Percentiles rank a stretch among this genome's conserved stretches.
phyloP scores from a whole-genome alignment of 2,113 vertebrate species.

The Atherinomorus stipes region DNA sequence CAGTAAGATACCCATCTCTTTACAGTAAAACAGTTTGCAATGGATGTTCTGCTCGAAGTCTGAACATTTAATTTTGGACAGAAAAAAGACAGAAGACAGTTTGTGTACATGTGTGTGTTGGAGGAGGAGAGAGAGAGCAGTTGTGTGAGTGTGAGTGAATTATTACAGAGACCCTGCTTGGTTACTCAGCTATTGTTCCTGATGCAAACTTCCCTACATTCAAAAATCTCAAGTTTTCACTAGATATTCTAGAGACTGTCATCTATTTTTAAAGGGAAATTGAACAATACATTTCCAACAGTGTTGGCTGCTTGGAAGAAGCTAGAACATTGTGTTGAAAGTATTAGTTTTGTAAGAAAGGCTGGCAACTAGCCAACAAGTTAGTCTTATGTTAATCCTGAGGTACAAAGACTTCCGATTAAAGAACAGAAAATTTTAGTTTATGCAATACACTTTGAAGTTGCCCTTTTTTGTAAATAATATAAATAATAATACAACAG shows the following conservation, averaged over 20 bases:
- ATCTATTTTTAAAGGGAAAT: conserved; percentile 75
- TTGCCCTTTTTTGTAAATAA: not conserved
- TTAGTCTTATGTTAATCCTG: conserved; percentile 59
- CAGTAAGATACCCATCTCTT: too few species aligned
- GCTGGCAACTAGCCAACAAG: conserved; percentile 61
- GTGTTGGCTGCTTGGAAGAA: conserved; percentile 55
- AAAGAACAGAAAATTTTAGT: conserved; percentile 1
- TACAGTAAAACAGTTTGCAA: not conserved
- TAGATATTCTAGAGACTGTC: conserved; percentile 50
- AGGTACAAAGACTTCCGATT: conserved; percentile 13
- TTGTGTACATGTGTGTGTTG: conserved; percentile 23
- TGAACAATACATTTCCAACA: conserved; percentile 74
- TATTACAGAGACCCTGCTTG: conserved; percentile 33
- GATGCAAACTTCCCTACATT: conserved; percentile 70
- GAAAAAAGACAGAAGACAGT: not conserved
- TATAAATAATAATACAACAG: not conserved
- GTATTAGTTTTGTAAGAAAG: conserved; percentile 60
- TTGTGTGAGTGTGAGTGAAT: conserved; percentile 33
- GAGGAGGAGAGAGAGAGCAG: not conserved
- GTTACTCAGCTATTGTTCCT: conserved; percentile 59
- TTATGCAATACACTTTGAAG: not conserved
- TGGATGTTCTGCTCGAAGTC: not conserved
- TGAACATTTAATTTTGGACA: conserved; percentile 17
- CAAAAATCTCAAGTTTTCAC: conserved; percentile 52
- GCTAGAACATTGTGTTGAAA: conserved; percentile 67